Conservation (phyloP, 1,140 invertebrate genomes). For the Papilio polytes region DNA sequence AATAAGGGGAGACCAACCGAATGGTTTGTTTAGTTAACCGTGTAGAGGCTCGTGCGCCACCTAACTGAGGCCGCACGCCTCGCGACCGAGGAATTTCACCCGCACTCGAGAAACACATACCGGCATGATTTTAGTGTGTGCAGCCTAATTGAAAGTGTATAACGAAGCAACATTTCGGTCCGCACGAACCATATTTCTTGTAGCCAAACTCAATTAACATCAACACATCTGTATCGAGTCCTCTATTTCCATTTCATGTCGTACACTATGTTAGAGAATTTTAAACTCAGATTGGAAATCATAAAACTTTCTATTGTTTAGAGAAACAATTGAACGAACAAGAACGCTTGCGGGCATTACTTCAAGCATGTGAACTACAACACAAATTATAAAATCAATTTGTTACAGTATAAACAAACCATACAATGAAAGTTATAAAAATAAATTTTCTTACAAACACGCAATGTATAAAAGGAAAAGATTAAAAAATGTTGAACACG, state of each 20-base stretch:
- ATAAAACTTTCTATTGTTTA: slow-evolving; percentile 1
- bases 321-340: neutral
- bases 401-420: neutral
- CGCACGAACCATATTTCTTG: slow-evolving; percentile 29
- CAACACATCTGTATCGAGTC: slow-evolving; percentile 28
- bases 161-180: slow-evolving; percentile 50
- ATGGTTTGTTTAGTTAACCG: slow-evolving; percentile 42
- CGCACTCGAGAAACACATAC: slow-evolving; percentile 66
- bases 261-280: neutral
- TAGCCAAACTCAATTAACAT: slow-evolving; percentile 36
- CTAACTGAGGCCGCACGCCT: slow-evolving; percentile 61
- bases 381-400: no score
- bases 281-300: neutral
- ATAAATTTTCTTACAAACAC: no score
- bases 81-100: slow-evolving; percentile 69
- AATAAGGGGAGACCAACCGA: no score
- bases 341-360: neutral
- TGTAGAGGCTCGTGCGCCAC: slow-evolving; percentile 52
- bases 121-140: slow-evolving; percentile 62
- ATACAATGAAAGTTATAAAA: neutral
- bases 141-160: slow-evolving; percentile 64
- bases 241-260: neutral
- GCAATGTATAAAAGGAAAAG: neutral
- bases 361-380: neutral
- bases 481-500: slow-evolving; percentile 30